phyloP scores from a whole-genome alignment of 2,888 invertebrate genomes.

The Hoplodrina ambigua region DNA sequence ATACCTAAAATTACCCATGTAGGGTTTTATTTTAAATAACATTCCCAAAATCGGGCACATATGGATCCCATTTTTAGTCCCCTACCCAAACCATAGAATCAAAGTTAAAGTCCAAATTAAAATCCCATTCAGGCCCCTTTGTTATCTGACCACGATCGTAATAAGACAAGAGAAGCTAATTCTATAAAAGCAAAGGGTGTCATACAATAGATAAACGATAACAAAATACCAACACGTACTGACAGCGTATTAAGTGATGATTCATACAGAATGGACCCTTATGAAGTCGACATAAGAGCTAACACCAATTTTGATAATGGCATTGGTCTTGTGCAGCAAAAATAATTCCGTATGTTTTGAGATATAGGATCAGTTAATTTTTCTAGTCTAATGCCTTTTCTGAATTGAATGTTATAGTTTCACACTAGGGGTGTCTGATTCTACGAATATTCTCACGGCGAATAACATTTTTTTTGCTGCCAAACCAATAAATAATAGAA shows the following conservation, averaged over 20 bases:
- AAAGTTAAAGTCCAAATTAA: constrained; percentile 78
- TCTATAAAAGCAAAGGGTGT: constrained; percentile 85
- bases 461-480: constrained; percentile 41
- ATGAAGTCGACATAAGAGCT: constrained; percentile 53
- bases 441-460: constrained; percentile 77
- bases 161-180: constrained; percentile 84
- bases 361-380: constrained; percentile 87
- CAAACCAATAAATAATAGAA: constrained; percentile 49
- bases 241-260: constrained; percentile 23
- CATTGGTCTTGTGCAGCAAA: constrained; percentile 62
- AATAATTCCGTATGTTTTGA: constrained; percentile 75
- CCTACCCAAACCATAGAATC: constrained; percentile 57
- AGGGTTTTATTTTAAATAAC: background rate
- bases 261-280: constrained; percentile 64
- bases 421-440: constrained; percentile 74
- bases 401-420: constrained; percentile 79
- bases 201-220: constrained; percentile 79
- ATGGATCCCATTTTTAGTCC: constrained; percentile 35
- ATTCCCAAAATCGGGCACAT: constrained; percentile 10
- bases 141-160: constrained; percentile 85
- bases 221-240: constrained; percentile 61
- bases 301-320: constrained; percentile 25
- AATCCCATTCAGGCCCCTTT: constrained; percentile 77
- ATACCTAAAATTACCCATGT: background rate
- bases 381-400: constrained; percentile 85